A percentile compares a stretch with the other conserved stretches of the same genome.
Evolutionary conservation across 2,113 vertebrate species (phyloP).

Genomic region (Eira barbara): DNA sequence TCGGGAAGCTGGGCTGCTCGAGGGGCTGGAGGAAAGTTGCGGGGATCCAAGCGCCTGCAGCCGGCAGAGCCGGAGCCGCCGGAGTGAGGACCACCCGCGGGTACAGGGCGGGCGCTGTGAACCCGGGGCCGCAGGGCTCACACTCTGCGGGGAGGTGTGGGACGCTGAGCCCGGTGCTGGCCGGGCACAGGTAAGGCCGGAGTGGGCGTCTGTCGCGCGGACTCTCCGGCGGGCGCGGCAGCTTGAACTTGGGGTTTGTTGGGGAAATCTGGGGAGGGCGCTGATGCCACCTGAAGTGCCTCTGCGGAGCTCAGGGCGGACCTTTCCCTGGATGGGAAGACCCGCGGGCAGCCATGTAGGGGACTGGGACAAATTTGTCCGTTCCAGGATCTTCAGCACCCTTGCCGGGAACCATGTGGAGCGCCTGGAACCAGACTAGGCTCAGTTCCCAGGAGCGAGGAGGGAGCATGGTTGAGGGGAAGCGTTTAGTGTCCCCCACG

Average conservation of each 20-base stretch:
- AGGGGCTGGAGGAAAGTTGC: background rate
- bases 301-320: background rate
- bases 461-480: background rate
- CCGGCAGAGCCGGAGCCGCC: rapidly evolving
- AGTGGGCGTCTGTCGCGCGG: background rate
- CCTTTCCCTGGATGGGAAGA: background rate
- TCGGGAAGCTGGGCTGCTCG: background rate
- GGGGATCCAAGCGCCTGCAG: background rate
- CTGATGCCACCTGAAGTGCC: background rate
- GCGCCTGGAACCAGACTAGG: too few species aligned
- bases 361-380: background rate
- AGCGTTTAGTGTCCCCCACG: background rate
- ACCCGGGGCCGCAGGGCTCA: background rate
- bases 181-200: background rate
- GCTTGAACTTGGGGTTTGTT: background rate
- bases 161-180: background rate
- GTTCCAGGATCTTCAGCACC: background rate
- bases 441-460: background rate
- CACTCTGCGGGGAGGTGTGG: background rate
- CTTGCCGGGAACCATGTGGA: background rate
- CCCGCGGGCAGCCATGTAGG: background rate
- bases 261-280: background rate
- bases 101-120: background rate
- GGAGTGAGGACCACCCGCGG: background rate
- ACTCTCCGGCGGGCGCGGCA: too few species aligned